These are phyloP conservation scores for Pseudopipra pipra DNA, from an alignment of 2,113 vertebrate species.

Conservation along the genomic window DNA sequence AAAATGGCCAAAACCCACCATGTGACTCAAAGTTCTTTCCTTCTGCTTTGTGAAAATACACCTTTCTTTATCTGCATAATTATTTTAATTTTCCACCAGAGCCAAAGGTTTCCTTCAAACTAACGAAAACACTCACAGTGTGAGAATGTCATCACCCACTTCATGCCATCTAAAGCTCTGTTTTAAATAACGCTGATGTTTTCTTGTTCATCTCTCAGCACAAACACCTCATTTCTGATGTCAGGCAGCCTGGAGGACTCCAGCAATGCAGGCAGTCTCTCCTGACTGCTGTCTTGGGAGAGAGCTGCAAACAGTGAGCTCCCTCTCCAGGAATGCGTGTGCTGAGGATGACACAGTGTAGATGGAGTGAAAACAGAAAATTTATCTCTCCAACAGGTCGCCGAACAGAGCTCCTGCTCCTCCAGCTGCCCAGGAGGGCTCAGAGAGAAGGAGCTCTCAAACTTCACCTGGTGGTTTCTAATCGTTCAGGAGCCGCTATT, in stretches of 20 bases:
- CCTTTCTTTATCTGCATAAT: not conserved
- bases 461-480: not conserved
- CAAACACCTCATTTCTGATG: not conserved
- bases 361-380: not conserved
- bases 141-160: not conserved
- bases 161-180: not conserved
- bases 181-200: not conserved
- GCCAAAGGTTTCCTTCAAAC: not conserved
- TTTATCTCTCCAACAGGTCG: not conserved
- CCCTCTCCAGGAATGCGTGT: fast-evolving
- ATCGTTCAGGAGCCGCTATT: not conserved
- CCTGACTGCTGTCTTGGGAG: fast-evolving
- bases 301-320: not conserved
- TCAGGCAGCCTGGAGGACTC: not conserved
- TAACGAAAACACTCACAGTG: not conserved
- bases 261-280: not conserved
- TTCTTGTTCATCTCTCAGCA: not conserved
- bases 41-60: not conserved
- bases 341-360: not conserved
- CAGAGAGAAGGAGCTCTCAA: not conserved
- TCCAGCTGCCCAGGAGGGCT: not conserved
- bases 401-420: not conserved
- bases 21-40: not conserved
- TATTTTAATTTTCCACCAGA: not conserved
- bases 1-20: not conserved